phyloP scores from a whole-genome alignment of 1,140 invertebrate genomes.

The Acyrthosiphon pisum region DNA sequence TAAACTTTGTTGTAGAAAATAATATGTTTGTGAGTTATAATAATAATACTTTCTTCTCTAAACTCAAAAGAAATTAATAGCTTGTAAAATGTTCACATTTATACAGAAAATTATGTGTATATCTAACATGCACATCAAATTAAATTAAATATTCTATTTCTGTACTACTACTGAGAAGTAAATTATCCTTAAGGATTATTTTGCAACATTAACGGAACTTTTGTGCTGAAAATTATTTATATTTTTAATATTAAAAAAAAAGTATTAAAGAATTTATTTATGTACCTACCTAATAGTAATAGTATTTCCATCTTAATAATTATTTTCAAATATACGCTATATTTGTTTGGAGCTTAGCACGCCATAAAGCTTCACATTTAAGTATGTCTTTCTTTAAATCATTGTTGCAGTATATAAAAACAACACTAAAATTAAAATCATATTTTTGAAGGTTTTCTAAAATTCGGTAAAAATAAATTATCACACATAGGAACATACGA shows the following conservation, averaged over 20 bases:
- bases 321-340: background rate
- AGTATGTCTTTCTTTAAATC: background rate
- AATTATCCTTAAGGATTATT: background rate
- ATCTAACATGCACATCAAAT: slow-evolving; percentile 4
- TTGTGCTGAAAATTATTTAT: background rate
- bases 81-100: slow-evolving; percentile 32
- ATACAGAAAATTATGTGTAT: background rate
- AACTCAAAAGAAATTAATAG: background rate
- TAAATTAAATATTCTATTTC: slow-evolving; percentile 26
- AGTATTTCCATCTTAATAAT: background rate
- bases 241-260: background rate
- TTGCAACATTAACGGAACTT: background rate
- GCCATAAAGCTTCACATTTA: background rate
- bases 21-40: background rate
- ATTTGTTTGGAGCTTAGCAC: background rate
- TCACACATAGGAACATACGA: background rate
- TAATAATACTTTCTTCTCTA: background rate
- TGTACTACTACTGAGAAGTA: background rate
- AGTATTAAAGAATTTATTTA: background rate
- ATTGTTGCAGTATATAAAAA: background rate
- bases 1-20: background rate
- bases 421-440: background rate
- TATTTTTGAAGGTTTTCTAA: background rate
- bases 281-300: background rate
- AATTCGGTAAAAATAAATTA: background rate